phyloP scores from a whole-genome alignment of 2,888 invertebrate genomes.

The Leptopilina drosophilae region DNA sequence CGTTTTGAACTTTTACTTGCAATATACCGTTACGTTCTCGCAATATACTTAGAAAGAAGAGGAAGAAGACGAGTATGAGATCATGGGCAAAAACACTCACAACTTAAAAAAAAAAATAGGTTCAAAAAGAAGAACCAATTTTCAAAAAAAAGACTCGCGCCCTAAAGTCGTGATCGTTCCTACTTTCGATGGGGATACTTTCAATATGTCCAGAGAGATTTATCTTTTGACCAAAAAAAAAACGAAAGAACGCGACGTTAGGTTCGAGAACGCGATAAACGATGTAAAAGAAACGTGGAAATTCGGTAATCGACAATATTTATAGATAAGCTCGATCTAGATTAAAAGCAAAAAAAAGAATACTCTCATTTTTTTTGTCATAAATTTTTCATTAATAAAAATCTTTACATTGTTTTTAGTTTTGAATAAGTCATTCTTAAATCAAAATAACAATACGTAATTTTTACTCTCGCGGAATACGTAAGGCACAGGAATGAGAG shows the following conservation, averaged over 20 bases:
- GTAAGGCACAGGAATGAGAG: conserved; percentile 41
- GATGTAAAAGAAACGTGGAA: conserved; percentile 37
- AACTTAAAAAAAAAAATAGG: conserved; percentile 35
- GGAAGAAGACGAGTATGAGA: conserved; percentile 61
- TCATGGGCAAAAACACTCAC: conserved; percentile 60
- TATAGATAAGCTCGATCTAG: conserved; percentile 38
- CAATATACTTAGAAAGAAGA: conserved; percentile 75
- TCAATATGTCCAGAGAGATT: conserved; percentile 57
- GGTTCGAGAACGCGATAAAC: conserved; percentile 46
- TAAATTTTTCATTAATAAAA: conserved; percentile 2
- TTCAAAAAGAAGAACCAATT: conserved; percentile 44
- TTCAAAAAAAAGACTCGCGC: conserved; percentile 52
- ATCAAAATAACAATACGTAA: conserved; percentile 46
- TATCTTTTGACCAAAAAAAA: conserved; percentile 43
- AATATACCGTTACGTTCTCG: conserved; percentile 77
- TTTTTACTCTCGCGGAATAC: conserved; percentile 42
- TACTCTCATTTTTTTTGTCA: conserved; percentile 2
- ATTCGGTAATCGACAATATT: conserved; percentile 40
- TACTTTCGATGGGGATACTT: conserved; percentile 67
- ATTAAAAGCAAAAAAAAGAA: background rate
- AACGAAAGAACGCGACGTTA: conserved; percentile 54
- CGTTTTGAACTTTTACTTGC: conserved; percentile 76
- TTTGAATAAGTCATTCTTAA: conserved; percentile 26
- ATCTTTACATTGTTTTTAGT: conserved; percentile 15
- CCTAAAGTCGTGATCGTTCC: conserved; percentile 63